Evolutionary conservation across 2,113 vertebrate species (phyloP), one percentile per base, ranked within the genome.

Genomic region (Aix galericulata): DNA sequence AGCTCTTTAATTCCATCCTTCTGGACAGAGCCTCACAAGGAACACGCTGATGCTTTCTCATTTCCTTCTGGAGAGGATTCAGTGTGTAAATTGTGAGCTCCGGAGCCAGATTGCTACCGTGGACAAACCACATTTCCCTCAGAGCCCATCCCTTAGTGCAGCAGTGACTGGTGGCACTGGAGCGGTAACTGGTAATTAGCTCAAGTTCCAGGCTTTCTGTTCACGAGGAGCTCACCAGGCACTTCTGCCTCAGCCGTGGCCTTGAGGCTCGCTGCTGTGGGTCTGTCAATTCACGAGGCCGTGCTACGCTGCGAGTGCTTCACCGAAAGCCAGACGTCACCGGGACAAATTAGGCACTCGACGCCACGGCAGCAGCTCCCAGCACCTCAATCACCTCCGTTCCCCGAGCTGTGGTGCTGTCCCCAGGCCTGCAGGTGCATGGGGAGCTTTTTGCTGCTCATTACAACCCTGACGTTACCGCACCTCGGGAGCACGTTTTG

Each of bases 401-500:
- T 53, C 17, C 71, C 26, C 4, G 9, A 16, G 18, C n/a, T 36
- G 59, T 26, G 55, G 72, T 60, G 48, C 83, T 20, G 8, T 3
- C 3, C 1, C 64, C 53, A 4, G 63, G 42, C 31, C 75, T 58
- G 34, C 7, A 52, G 88, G 15, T 13, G 32, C 63, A 52, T 4
- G 2, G 3, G 63, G 58, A 50, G 13, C 66, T 14, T 44, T 44
- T 5, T 38, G n/a, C 63, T 31, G 44, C 52, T 79, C 27, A 0
- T 44, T 11, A 13, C 13, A 48, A 55, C 4, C 34, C 38, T 8
- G 22, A 5, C 42, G 6, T 3, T 26, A 2, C 36, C 1, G 2
- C 4, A 7, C 55, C 63, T 53, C 12, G 40, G 8, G 78, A 42
- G 55, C 2, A 0, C 0, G 11, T 42, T 82, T 9, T 11, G 18